Conservation (phyloP, 2,113 vertebrate genomes). For the Callithrix jacchus region DNA sequence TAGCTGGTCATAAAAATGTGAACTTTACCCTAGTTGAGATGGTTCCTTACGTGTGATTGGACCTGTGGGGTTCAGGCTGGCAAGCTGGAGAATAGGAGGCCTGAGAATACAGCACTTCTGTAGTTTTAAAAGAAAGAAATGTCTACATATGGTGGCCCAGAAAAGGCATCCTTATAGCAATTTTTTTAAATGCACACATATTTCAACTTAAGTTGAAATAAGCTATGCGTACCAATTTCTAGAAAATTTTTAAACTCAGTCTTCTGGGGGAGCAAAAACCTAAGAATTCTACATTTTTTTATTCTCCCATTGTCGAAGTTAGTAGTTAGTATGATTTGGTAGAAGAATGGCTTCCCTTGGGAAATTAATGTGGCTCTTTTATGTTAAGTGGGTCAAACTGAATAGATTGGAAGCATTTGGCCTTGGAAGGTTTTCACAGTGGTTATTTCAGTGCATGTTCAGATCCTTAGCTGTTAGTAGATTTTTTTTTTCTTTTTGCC, state of each 20-base stretch:
- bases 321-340: not conserved
- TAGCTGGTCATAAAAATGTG: not conserved
- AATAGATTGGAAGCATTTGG: not conserved
- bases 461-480: not conserved
- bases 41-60: not conserved
- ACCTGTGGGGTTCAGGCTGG: not conserved
- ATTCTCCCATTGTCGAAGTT: not conserved
- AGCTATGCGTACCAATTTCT: not conserved
- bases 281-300: not conserved
- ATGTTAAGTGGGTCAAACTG: conserved; percentile 20
- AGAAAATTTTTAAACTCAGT: not conserved
- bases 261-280: not conserved
- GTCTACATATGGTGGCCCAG: not conserved
- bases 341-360: not conserved
- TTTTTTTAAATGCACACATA: not conserved
- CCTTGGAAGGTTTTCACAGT: conserved; percentile 3
- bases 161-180: not conserved
- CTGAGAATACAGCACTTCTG: not conserved
- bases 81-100: not conserved
- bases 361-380: conserved; percentile 37
- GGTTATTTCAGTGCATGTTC: not conserved
- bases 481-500: not conserved
- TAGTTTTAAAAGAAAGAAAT: conserved; percentile 12
- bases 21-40: not conserved
- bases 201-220: not conserved